Evolutionary conservation across 2,113 vertebrate genomes (phyloP), one percentile per base, ranked within the genome.

Genomic region (Ascaphus truei): DNA sequence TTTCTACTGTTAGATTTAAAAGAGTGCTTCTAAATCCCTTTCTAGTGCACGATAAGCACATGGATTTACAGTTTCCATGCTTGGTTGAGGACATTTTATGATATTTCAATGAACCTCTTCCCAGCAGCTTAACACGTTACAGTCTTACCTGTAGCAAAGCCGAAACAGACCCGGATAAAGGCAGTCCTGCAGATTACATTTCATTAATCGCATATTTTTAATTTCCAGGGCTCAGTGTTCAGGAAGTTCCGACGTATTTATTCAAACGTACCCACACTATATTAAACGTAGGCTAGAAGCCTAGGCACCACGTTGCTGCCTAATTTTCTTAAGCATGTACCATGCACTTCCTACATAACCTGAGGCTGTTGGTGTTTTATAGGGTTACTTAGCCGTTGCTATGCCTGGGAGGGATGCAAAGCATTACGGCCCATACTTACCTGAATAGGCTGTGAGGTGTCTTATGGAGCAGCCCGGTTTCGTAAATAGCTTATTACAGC

Each of bases 161-260:
- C 62, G 55, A 66, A 56, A 55, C 34, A 56, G 63, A 41, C 36
- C 41, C 25, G 41, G 30, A 43, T 34, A 27, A 58, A 66, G 5
- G 22, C 55, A n/a, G 31, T 27, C 57, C 13, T 12, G 37, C 22
- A 68, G 66, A 69, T 69, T 59, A 27, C 6, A 29, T 61, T 51
- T 60, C 41, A 59, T 51, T 39, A 69, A 69, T 69, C 56, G 23
- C 52, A 16, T 61, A 45, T 37, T 61, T 69, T 52, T 36, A 20
- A 69, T 69, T 69, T 69, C 67, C 43, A 51, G 66, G 43, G 57
- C 56, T 69, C 57, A 60, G 43, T 11, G 11, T 61, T 39, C 56
- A 59, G 43, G 31, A 60, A 61, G 57, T 45, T 29, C 11, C 11
- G 16, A 45, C 60, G 47, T 13, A 61, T 51, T 26, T 51, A 50